These are phyloP conservation scores for Oryzias javanicus DNA, from an alignment of 2,113 vertebrate genomes.

Conservation along the genomic window DNA sequence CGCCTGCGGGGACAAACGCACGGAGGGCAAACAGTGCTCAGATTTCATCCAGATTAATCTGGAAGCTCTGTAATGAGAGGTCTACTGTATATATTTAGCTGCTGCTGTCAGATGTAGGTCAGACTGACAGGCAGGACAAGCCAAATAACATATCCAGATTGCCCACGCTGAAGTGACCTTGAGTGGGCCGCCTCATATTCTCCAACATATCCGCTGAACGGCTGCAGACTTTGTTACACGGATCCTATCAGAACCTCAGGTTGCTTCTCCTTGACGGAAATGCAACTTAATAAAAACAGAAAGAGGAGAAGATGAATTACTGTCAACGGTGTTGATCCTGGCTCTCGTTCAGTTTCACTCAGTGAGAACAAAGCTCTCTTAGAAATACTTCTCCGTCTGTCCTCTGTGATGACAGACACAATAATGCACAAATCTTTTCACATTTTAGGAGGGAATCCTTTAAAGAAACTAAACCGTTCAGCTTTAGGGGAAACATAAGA, in stretches of 20 bases:
- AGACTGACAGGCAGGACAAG: constrained; percentile 58
- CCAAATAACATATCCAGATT: constrained; percentile 59
- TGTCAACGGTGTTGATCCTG: constrained; percentile 58
- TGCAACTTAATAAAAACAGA: constrained; percentile 30
- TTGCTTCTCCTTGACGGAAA: constrained; percentile 19
- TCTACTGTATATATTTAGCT: constrained; percentile 73
- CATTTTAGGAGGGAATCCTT: neutral
- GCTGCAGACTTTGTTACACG: constrained; percentile 8
- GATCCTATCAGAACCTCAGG: constrained; percentile 1
- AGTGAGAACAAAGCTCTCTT: constrained; percentile 58
- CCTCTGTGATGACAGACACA: constrained; percentile 25
- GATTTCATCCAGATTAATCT: constrained; percentile 69
- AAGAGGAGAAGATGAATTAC: constrained; percentile 41
- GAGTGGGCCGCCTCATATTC: constrained; percentile 48
- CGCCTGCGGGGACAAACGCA: constrained; percentile 21
- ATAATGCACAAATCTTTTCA: neutral
- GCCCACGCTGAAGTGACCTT: constrained; percentile 66
- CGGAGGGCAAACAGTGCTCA: constrained; percentile 35
- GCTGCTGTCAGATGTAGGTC: constrained; percentile 65
- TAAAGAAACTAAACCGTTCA: too few relatives aligned
- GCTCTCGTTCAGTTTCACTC: constrained; percentile 46
- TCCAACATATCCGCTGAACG: constrained; percentile 57
- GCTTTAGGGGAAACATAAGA: too few relatives aligned
- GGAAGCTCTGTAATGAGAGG: constrained; percentile 65
- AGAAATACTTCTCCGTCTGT: constrained; percentile 49